Percentiles rank a stretch among this genome's conserved stretches.
These are phyloP conservation scores for Ridgeia piscesae DNA, from an alignment of 1,140 invertebrate genomes.

Conservation along the genomic window DNA sequence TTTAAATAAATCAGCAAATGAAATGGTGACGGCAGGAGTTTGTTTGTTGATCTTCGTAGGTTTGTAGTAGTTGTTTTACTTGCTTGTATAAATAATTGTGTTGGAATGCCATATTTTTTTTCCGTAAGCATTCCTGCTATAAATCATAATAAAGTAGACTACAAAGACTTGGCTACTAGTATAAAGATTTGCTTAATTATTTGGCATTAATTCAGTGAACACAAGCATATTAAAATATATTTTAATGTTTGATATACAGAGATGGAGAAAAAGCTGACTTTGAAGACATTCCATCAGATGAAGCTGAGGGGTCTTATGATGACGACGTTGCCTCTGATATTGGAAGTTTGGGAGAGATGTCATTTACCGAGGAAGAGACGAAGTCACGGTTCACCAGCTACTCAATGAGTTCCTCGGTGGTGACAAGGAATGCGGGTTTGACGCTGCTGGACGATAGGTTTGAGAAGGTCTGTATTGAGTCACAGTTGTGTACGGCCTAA, in stretches of 20 bases:
- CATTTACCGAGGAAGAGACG: constrained; percentile 66
- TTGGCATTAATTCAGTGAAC: background rate
- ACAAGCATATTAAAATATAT: background rate
- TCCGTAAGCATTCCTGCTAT: background rate
- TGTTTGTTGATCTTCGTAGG: background rate
- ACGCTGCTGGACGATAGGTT: constrained; percentile 85
- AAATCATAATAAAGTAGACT: background rate
- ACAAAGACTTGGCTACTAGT: background rate
- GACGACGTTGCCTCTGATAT: constrained; percentile 23
- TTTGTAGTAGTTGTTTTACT: background rate
- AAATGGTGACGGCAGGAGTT: background rate
- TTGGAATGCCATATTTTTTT: background rate
- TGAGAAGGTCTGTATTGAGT: constrained; percentile 71
- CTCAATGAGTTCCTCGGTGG: constrained; percentile 90
- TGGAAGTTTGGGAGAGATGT: constrained; percentile 15
- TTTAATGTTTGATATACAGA: background rate
- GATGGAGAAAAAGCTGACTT: constrained; percentile 29
- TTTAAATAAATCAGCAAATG: background rate
- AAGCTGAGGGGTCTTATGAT: constrained; percentile 29
- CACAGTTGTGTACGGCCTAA: background rate
- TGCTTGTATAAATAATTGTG: background rate
- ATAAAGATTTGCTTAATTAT: background rate
- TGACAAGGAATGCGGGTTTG: constrained; percentile 81
- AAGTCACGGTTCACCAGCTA: constrained; percentile 90
- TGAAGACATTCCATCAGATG: constrained; percentile 40